Percentiles rank a stretch among this genome's conserved stretches.
Conservation (phyloP, 2,113 vertebrate genomes). For the Bubo bubo region DNA sequence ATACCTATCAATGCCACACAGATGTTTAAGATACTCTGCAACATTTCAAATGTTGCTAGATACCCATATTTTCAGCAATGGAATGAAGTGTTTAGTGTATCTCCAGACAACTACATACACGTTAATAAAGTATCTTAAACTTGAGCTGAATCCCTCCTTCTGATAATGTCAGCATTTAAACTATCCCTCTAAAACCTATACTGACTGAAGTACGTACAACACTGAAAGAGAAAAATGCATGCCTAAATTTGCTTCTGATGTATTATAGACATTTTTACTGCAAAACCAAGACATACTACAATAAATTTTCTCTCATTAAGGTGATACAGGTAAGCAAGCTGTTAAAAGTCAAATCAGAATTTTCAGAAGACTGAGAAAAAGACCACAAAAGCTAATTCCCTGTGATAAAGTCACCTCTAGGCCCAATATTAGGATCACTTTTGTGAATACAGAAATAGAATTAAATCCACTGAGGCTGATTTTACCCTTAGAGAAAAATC, state of each 20-base stretch:
- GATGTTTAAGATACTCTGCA: not conserved
- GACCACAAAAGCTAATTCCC: not conserved
- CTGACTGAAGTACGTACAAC: not conserved
- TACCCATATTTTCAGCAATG: not conserved
- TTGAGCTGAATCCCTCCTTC: not conserved
- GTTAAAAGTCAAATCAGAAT: not conserved
- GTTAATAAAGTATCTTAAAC: not conserved
- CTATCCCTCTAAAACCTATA: not conserved
- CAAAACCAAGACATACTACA: not conserved
- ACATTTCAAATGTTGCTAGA: not conserved
- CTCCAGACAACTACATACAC: not conserved
- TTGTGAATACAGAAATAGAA: not conserved
- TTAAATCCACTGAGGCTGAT: not conserved
- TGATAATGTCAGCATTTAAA: not conserved
- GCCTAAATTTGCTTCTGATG: not conserved
- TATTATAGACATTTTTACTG: not conserved
- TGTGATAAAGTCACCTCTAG: not conserved
- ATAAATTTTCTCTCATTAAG: not conserved
- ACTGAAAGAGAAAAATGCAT: not conserved
- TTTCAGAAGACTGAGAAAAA: not conserved
- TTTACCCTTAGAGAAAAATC: not conserved
- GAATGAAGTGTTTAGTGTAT: not conserved
- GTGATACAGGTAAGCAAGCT: not conserved
- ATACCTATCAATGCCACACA: not conserved
- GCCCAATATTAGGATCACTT: not conserved